Conservation (phyloP, 2,888 invertebrate species). For the Spicauda simplicius region DNA sequence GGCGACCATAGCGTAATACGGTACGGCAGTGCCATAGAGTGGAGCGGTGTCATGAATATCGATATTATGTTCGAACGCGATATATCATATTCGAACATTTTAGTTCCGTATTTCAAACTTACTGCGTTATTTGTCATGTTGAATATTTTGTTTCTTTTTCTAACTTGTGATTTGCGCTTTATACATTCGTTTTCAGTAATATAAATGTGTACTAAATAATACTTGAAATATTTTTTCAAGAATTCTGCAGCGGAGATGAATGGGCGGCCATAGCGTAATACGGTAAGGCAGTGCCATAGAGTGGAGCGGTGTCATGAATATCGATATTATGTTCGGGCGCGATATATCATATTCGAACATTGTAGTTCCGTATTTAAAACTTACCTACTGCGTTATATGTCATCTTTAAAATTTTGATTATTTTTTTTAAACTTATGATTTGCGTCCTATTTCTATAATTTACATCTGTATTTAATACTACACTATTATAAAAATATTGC, state of each 20-base stretch:
- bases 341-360: constrained; percentile 28
- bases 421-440: no score
- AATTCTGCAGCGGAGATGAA: constrained; percentile 84
- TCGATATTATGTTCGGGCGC: background rate
- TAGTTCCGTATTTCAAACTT: constrained; percentile 24
- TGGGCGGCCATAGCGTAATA: constrained; percentile 83
- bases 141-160: background rate
- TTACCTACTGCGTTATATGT: constrained; percentile 8
- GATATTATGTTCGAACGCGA: constrained; percentile 29
- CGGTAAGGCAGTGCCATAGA: constrained; percentile 62
- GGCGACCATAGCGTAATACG: constrained; percentile 82
- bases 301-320: constrained; percentile 49
- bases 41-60: constrained; percentile 52
- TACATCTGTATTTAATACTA: no score
- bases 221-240: no score
- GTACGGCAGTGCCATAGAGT: constrained; percentile 59
- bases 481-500: background rate
- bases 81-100: constrained; percentile 33
- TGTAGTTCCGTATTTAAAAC: constrained; percentile 21
- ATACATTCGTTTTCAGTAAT: background rate
- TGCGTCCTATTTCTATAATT: no score
- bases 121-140: constrained; percentile 6
- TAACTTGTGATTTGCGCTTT: constrained; percentile 3
- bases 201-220: no score
- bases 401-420: background rate